Conservation (phyloP, 1,140 invertebrate species). For the Diachasma alloeum region DNA sequence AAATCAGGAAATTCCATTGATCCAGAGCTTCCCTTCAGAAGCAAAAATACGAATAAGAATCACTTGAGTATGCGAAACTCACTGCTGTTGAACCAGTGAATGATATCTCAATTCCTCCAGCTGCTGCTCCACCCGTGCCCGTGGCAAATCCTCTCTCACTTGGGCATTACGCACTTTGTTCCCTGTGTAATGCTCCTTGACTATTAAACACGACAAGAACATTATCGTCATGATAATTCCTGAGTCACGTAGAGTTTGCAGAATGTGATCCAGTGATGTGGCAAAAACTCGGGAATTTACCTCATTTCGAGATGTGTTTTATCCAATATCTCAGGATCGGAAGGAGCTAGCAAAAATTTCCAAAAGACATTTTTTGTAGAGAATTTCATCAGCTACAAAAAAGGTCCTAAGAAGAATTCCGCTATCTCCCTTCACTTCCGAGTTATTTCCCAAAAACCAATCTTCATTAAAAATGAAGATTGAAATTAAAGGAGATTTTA, state of each 20-base stretch:
- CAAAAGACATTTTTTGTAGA: not conserved
- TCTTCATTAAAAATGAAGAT: too few species aligned
- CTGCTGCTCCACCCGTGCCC: conserved; percentile 83
- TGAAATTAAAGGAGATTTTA: too few species aligned
- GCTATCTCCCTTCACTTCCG: too few species aligned
- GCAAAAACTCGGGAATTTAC: not conserved
- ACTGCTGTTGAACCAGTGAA: conserved; percentile 71
- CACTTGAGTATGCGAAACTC: conserved; percentile 45
- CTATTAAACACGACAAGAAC: conserved; percentile 59
- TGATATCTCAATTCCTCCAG: conserved; percentile 74
- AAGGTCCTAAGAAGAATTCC: not conserved
- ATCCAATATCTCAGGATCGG: not conserved
- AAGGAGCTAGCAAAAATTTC: not conserved
- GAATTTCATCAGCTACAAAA: not conserved
- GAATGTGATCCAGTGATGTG: not conserved
- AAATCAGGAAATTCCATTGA: too few species aligned
- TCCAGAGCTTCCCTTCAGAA: too few species aligned
- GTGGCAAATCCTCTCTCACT: conserved; percentile 87
- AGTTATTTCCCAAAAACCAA: too few species aligned
- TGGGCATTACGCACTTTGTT: conserved; percentile 88
- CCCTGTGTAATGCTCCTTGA: conserved; percentile 82
- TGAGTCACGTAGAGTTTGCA: not conserved
- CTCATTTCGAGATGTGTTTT: not conserved
- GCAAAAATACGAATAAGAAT: not conserved
- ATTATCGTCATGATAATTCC: not conserved